Conservation (phyloP, 2,113 vertebrate genomes). For the Ascaphus truei region DNA sequence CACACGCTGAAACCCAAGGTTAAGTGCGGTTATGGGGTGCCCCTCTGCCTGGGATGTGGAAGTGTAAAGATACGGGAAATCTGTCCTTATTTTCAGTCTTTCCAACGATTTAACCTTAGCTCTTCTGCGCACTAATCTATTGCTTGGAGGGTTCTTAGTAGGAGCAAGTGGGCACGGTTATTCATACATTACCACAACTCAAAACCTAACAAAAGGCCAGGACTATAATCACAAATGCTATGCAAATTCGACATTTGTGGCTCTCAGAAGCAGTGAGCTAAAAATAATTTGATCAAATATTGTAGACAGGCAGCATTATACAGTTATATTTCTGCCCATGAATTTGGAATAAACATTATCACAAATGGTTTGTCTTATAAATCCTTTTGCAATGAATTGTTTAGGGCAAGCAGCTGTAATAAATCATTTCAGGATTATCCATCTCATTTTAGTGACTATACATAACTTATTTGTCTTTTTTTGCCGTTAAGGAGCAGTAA, state of each 20-base stretch:
- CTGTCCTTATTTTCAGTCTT: too few species aligned
- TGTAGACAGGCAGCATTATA: constrained; percentile 19
- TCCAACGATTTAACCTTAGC: too few species aligned
- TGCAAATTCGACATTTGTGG: constrained; percentile 8
- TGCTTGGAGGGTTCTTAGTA: background rate
- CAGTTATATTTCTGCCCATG: constrained; percentile 29
- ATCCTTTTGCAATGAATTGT: constrained; percentile 21
- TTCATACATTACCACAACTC: background rate
- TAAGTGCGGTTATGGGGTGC: too few species aligned
- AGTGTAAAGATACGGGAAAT: too few species aligned
- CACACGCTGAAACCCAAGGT: too few species aligned
- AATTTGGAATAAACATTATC: constrained; percentile 32
- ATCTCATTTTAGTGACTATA: constrained; percentile 12
- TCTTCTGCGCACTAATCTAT: too few species aligned
- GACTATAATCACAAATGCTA: background rate
- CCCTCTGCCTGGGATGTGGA: too few species aligned
- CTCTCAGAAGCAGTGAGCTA: constrained; percentile 2
- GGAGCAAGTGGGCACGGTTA: background rate
- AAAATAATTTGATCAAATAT: constrained; percentile 25
- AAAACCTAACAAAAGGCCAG: background rate
- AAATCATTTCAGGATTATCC: constrained; percentile 17
- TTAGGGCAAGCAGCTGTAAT: constrained; percentile 19
- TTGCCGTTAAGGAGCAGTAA: constrained; percentile 3
- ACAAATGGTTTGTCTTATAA: constrained; percentile 30
- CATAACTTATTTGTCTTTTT: constrained; percentile 31